These are phyloP conservation scores for Chirona hameri DNA, from an alignment of 2,888 invertebrate genomes.

Conservation along the genomic window DNA sequence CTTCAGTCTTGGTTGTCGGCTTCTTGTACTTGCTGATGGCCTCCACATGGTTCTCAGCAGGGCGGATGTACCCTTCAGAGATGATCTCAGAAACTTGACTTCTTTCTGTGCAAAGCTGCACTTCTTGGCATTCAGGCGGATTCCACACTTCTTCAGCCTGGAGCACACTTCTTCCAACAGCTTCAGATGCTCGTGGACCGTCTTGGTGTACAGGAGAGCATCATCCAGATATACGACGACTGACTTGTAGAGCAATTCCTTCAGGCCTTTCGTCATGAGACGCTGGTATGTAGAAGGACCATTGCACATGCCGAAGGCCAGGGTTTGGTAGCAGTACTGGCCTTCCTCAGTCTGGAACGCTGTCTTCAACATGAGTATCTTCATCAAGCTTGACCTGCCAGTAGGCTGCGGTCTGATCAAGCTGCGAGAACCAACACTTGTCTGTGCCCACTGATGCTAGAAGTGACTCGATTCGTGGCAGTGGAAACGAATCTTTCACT, in stretches of 20 bases:
- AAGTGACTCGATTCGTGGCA: not conserved
- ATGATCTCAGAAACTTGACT: not conserved
- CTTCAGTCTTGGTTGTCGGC: not conserved
- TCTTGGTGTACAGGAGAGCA: not conserved
- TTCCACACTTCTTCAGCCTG: not conserved
- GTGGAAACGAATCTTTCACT: not conserved
- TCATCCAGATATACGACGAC: conserved; percentile 8
- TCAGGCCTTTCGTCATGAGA: conserved; percentile 7
- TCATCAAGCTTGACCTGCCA: conserved; percentile 25
- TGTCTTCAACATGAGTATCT: conserved; percentile 24
- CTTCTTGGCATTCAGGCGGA: not conserved
- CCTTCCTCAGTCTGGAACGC: conserved; percentile 28
- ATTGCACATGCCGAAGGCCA: conserved; percentile 14
- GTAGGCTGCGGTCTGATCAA: conserved; percentile 25
- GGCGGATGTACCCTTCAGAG: not conserved
- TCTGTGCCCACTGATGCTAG: no score
- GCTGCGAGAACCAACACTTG: not conserved
- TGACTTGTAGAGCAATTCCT: conserved; percentile 7
- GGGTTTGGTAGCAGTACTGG: not conserved
- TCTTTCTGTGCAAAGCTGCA: not conserved
- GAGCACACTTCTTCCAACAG: not conserved
- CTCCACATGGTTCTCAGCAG: not conserved
- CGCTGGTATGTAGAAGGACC: not conserved
- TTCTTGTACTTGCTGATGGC: not conserved
- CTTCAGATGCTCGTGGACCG: not conserved